Evolutionary conservation across 2,113 vertebrate genomes (phyloP).

Genomic region (Ciconia boyciana): DNA sequence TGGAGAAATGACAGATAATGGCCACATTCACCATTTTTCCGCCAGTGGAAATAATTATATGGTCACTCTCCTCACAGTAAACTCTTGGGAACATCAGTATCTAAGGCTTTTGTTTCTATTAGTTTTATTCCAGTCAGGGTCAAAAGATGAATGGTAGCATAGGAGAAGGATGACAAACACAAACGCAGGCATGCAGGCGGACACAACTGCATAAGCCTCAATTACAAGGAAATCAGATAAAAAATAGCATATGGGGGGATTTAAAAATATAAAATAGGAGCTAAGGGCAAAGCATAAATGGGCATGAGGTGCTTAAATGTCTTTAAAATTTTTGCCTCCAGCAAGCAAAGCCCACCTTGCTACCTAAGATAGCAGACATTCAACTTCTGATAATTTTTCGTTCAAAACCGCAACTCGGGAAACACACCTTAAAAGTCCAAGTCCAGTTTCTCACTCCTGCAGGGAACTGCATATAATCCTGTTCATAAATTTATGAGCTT

Average conservation of each 20-base stretch:
- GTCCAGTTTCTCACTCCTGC: not conserved
- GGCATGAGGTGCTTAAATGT: not conserved
- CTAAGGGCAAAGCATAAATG: not conserved
- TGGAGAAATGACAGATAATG: not conserved
- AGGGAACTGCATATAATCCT: not conserved
- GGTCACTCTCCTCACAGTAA: not conserved
- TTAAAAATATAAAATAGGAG: not conserved
- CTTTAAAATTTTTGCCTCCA: not conserved
- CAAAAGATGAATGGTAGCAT: not conserved
- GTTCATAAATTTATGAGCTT: not conserved
- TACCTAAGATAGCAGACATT: not conserved
- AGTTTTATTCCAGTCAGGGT: not conserved
- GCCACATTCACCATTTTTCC: not conserved
- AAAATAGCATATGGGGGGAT: not conserved
- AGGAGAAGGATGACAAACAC: not conserved
- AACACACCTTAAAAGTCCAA: not conserved
- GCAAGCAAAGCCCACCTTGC: not conserved
- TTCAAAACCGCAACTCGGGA: not conserved
- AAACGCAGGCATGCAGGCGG: not conserved
- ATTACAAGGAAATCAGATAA: not conserved
- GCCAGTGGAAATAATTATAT: not conserved
- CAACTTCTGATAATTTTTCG: not conserved
- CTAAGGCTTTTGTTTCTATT: not conserved
- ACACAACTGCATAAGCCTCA: not conserved
- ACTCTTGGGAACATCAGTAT: not conserved